Evolutionary conservation across 2,797 vertebrate species (phyloP).

Genomic region (Buphagus erythrorhynchus): DNA sequence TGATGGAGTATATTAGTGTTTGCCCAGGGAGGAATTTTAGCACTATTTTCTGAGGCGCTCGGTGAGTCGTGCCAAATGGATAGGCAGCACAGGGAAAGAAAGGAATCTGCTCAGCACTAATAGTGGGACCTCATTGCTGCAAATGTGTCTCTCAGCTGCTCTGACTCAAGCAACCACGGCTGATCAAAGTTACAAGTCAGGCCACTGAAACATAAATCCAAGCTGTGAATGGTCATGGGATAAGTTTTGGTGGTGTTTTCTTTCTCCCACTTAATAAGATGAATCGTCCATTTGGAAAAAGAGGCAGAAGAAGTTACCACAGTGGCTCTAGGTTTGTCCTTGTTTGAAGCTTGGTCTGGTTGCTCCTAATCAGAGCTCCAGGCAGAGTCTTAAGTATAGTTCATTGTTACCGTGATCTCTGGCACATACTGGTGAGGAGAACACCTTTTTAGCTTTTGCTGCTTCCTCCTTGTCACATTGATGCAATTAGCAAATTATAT

Average conservation of each 20-base stretch:
- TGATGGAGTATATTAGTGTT: not conserved
- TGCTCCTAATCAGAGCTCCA: not conserved
- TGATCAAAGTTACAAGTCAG: not conserved
- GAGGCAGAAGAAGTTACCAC: not conserved
- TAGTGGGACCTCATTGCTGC: not conserved
- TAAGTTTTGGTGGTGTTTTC: not conserved
- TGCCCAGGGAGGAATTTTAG: not conserved
- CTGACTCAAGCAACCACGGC: not conserved
- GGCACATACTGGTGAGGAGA: not conserved
- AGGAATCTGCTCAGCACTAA: not conserved
- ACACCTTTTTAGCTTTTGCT: not conserved
- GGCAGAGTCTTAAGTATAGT: not conserved
- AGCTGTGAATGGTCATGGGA: not conserved
- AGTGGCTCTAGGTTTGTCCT: not conserved
- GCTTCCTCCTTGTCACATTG: not conserved
- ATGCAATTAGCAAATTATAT: not conserved
- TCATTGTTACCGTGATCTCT: not conserved
- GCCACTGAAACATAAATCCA: not conserved
- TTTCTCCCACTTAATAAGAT: not conserved
- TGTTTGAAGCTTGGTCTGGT: not conserved
- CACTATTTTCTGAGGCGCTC: not conserved
- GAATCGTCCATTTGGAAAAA: not conserved
- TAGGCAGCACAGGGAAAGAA: not conserved
- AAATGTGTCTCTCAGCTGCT: not conserved
- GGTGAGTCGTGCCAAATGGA: rapidly evolving